A percentile compares a stretch with the other conserved stretches of the same genome.
phyloP scores from a whole-genome alignment of 2,797 vertebrate species.

The Bradypodion ventrale region DNA sequence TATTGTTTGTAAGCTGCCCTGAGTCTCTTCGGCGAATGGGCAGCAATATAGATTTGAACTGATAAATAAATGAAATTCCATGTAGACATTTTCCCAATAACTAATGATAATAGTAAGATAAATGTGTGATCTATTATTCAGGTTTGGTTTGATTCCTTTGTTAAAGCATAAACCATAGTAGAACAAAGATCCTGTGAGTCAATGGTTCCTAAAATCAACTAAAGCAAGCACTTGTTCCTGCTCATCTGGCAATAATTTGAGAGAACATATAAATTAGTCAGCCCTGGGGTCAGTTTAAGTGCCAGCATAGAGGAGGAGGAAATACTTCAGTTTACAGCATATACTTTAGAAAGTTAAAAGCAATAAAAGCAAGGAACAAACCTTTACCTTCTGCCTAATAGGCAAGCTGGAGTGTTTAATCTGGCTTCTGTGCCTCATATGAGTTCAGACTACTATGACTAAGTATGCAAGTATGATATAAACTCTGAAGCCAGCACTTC shows the following conservation, averaged over 20 bases:
- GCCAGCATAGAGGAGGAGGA: not conserved
- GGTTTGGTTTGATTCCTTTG: not conserved
- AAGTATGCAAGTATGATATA: not conserved
- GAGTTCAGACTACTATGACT: not conserved
- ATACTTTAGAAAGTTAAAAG: not conserved
- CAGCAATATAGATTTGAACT: too few relatives aligned
- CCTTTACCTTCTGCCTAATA: not conserved
- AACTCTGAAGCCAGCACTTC: not conserved
- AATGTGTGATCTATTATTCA: not conserved
- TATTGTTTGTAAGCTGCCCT: too few relatives aligned
- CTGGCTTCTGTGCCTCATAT: not conserved
- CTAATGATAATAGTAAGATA: too few relatives aligned
- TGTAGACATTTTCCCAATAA: too few relatives aligned
- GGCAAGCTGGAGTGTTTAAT: not conserved
- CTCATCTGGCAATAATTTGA: not conserved
- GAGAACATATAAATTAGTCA: not conserved
- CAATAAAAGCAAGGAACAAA: not conserved
- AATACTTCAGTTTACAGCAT: not conserved
- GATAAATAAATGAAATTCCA: too few relatives aligned
- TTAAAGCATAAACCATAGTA: not conserved
- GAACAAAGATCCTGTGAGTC: not conserved
- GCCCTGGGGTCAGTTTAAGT: not conserved
- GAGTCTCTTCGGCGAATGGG: too few relatives aligned
- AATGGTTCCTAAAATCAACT: not conserved
- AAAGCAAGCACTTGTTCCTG: not conserved